Percentiles rank a stretch among this genome's conserved stretches.
Evolutionary conservation across 2,888 invertebrate species (phyloP).

Genomic region (Drosophila nr. medialis): DNA sequence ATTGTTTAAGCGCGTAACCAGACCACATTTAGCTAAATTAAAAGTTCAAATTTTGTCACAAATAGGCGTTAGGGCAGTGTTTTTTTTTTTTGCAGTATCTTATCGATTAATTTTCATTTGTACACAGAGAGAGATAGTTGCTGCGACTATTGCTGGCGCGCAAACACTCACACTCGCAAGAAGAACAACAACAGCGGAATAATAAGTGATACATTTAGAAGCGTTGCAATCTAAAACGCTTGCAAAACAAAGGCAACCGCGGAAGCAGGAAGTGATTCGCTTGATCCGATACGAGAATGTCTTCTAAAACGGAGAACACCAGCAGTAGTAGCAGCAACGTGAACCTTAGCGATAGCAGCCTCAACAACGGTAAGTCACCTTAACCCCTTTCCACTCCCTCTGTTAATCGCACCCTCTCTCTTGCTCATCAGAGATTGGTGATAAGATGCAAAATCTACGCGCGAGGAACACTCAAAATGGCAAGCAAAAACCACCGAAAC

Average conservation of each 20-base stretch:
- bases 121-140: slow-evolving; percentile 14
- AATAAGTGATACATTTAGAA: slow-evolving; percentile 20
- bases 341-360: slow-evolving; percentile 17
- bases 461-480: slow-evolving; percentile 32
- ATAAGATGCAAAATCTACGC: slow-evolving; percentile 43
- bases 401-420: not conserved
- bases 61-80: not conserved
- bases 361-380: slow-evolving; percentile 33
- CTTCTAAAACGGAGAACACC: slow-evolving; percentile 31
- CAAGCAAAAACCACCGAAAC: slow-evolving; percentile 51
- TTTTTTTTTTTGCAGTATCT: slow-evolving; percentile 12
- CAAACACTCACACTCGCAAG: slow-evolving; percentile 45
- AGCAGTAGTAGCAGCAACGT: slow-evolving; percentile 7
- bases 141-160: slow-evolving; percentile 58
- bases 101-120: slow-evolving; percentile 53
- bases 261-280: slow-evolving; percentile 32
- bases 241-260: slow-evolving; percentile 26
- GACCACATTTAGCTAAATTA: not conserved
- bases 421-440: slow-evolving; percentile 22
- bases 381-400: not conserved
- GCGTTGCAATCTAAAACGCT: slow-evolving; percentile 21
- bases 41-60: not conserved
- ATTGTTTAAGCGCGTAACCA: not conserved
- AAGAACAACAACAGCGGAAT: slow-evolving; percentile 14
- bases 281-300: slow-evolving; percentile 20